Conservation (phyloP, 2,113 vertebrate genomes). For the Xyrauchen texanus region DNA sequence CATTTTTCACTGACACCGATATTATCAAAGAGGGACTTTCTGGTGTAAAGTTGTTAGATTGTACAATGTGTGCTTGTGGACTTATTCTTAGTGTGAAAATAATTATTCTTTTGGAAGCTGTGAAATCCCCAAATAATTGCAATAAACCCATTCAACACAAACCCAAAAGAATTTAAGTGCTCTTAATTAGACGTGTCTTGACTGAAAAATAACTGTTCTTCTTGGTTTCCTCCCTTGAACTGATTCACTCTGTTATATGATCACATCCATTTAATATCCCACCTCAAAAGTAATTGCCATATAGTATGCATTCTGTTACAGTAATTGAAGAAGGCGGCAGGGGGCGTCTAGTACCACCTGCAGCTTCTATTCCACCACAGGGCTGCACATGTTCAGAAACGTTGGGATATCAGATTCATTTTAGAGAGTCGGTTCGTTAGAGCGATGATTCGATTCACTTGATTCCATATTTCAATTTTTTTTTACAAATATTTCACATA, state of each 20-base stretch:
- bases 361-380: background rate
- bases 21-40: background rate
- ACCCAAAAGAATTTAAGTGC: too few species aligned
- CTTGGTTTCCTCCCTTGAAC: background rate
- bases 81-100: background rate
- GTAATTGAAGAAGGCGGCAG: constrained; percentile 22
- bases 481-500: too few species aligned
- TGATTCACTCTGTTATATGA: background rate
- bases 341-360: constrained; percentile 26
- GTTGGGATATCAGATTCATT: background rate
- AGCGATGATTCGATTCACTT: too few species aligned
- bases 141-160: constrained; percentile 4
- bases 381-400: constrained; percentile 8
- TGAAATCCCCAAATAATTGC: background rate
- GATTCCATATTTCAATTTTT: too few species aligned
- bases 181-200: constrained; percentile 26
- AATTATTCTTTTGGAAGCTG: background rate
- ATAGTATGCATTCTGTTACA: background rate
- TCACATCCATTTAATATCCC: constrained; percentile 12
- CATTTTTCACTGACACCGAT: background rate
- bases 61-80: too few species aligned
- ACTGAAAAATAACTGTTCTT: constrained; percentile 16
- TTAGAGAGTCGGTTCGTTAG: too few species aligned
- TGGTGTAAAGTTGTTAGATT: too few species aligned
- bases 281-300: constrained; percentile 9